Evolutionary conservation across 2,113 vertebrate species (phyloP).

Genomic region (Neodon shergylaensis): DNA sequence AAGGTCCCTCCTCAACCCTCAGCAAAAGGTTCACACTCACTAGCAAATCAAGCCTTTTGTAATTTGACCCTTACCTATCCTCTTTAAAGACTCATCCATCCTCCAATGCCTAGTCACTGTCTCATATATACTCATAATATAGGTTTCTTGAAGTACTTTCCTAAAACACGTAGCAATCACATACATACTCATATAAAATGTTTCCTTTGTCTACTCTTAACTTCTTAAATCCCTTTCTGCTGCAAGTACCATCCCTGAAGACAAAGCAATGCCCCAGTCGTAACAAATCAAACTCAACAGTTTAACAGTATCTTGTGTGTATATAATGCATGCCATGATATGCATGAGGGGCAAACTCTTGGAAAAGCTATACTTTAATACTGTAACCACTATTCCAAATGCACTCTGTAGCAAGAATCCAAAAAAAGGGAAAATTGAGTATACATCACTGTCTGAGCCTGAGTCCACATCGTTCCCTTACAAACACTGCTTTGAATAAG

Average conservation of each 20-base stretch:
- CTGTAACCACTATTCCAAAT: neutral
- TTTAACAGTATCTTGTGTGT: constrained; percentile 18
- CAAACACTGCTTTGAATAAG: neutral
- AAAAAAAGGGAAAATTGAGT: neutral
- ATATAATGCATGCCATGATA: neutral
- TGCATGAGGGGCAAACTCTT: no score
- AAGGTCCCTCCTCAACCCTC: neutral
- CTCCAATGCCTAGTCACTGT: neutral
- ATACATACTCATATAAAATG: neutral
- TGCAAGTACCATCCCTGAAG: neutral
- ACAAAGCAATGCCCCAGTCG: neutral
- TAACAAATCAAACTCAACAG: constrained; percentile 16
- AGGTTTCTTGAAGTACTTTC: constrained; percentile 38
- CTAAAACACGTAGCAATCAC: constrained; percentile 41
- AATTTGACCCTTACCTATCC: neutral
- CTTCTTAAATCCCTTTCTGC: constrained; percentile 22
- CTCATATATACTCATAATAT: neutral
- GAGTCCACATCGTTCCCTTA: constrained; percentile 13
- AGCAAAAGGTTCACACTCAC: neutral
- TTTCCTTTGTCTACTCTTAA: neutral
- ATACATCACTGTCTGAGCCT: neutral
- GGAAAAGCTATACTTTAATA: neutral
- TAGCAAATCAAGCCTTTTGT: constrained; percentile 28
- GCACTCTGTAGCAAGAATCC: constrained; percentile 19
- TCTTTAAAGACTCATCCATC: neutral